A percentile compares a stretch with the other conserved stretches of the same genome.
Evolutionary conservation across 2,888 invertebrate genomes (phyloP).

Genomic region (Ganaspis brasiliensis): DNA sequence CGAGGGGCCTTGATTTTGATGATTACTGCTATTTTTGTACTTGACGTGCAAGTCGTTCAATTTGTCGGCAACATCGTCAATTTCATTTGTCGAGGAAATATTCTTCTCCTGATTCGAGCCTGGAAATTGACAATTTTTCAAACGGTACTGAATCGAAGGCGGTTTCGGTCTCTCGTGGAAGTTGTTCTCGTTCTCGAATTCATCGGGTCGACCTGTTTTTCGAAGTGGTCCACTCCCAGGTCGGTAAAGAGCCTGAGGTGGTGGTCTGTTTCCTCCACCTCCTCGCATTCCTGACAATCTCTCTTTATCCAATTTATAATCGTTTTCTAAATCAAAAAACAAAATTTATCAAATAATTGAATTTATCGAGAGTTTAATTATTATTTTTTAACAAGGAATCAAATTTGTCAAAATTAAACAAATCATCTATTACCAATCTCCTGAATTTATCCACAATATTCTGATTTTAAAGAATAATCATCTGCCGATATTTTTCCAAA

Average conservation of each 20-base stretch:
- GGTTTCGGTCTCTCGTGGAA: conserved; percentile 70
- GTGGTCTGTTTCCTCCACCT: conserved; percentile 85
- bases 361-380: too few relatives aligned
- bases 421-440: too few relatives aligned
- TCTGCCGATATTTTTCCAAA: too few relatives aligned
- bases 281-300: conserved; percentile 81
- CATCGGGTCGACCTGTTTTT: conserved; percentile 85
- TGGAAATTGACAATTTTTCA: conserved; percentile 70
- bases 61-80: conserved; percentile 71
- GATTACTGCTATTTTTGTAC: conserved; percentile 70
- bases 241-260: conserved; percentile 87
- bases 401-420: too few relatives aligned
- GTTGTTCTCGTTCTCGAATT: conserved; percentile 81
- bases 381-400: too few relatives aligned
- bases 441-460: too few relatives aligned
- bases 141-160: conserved; percentile 73
- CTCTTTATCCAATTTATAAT: conserved; percentile 73
- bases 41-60: conserved; percentile 72
- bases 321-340: conserved; percentile 38
- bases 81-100: conserved; percentile 63
- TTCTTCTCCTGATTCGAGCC: conserved; percentile 65
- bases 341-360: too few relatives aligned
- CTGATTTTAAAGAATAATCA: too few relatives aligned
- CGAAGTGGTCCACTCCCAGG: conserved; percentile 89
- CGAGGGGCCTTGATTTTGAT: conserved; percentile 67